Conservation (phyloP, 2,113 vertebrate species). For the Crypturellus undulatus region DNA sequence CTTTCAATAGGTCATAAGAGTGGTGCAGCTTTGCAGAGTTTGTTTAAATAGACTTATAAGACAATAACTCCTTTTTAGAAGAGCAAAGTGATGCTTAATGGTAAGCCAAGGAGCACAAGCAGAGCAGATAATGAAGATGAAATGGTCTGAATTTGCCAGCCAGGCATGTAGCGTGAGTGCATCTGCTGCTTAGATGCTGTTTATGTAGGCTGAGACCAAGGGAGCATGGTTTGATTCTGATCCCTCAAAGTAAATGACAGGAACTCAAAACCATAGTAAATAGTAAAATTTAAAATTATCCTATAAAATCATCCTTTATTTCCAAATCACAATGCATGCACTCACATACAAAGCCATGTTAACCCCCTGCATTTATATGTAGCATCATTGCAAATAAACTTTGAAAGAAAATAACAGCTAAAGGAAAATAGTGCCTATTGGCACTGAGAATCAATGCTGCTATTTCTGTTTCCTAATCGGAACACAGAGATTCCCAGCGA, state of each 20-base stretch:
- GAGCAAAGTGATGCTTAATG: neutral
- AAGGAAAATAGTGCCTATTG: neutral
- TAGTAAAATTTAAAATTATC: neutral
- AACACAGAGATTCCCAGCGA: neutral
- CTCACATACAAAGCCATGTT: neutral
- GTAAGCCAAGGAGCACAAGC: constrained; percentile 7
- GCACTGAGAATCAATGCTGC: neutral
- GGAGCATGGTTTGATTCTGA: neutral
- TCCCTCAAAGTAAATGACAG: neutral
- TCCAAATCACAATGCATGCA: neutral
- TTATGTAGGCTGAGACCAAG: constrained; percentile 47
- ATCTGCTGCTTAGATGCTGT: constrained; percentile 17
- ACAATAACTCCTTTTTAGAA: neutral
- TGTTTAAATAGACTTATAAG: constrained; percentile 1
- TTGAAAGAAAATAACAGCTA: neutral
- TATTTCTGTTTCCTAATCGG: neutral
- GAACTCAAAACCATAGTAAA: constrained; percentile 1
- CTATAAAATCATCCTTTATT: neutral
- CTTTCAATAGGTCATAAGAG: constrained; percentile 1
- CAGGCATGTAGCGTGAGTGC: neutral
- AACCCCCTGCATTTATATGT: neutral
- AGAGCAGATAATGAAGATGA: neutral
- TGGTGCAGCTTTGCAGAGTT: neutral
- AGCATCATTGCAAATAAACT: neutral
- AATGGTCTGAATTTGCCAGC: constrained; percentile 47